Evolutionary conservation across 2,797 vertebrate genomes (phyloP).

Genomic region (Gymnopithys bicolor): DNA sequence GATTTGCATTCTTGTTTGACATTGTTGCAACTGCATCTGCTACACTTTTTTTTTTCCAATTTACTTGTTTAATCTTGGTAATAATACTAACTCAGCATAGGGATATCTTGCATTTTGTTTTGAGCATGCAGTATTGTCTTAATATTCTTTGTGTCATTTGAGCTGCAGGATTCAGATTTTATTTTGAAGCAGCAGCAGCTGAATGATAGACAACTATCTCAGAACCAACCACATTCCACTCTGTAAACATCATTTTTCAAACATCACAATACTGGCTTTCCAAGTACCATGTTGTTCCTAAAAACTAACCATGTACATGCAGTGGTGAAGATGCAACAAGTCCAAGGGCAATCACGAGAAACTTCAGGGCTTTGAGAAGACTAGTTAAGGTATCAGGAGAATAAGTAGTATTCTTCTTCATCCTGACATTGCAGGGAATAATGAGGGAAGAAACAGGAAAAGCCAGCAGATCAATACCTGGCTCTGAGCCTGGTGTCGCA

Average conservation of each 20-base stretch:
- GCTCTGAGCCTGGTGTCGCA: background rate
- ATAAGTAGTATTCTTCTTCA: background rate
- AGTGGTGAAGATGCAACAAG: background rate
- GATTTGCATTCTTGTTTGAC: conserved; percentile 6
- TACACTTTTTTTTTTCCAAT: background rate
- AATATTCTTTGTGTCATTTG: background rate
- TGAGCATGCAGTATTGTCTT: background rate
- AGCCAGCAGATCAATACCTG: background rate
- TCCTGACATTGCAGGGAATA: background rate
- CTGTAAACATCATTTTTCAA: background rate
- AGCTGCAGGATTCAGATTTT: background rate
- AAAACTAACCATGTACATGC: background rate
- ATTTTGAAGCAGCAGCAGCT: background rate
- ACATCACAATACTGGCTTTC: background rate
- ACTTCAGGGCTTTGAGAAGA: background rate
- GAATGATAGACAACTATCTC: background rate
- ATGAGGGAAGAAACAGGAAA: background rate
- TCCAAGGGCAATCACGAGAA: background rate
- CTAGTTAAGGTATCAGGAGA: background rate
- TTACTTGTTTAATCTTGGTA: background rate
- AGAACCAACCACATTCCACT: accelerated
- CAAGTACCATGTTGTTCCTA: background rate
- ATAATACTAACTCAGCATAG: background rate
- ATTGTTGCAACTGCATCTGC: background rate
- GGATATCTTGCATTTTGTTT: background rate